phyloP scores from a whole-genome alignment of 2,888 invertebrate species.

The Limnephilus rhombicus region DNA sequence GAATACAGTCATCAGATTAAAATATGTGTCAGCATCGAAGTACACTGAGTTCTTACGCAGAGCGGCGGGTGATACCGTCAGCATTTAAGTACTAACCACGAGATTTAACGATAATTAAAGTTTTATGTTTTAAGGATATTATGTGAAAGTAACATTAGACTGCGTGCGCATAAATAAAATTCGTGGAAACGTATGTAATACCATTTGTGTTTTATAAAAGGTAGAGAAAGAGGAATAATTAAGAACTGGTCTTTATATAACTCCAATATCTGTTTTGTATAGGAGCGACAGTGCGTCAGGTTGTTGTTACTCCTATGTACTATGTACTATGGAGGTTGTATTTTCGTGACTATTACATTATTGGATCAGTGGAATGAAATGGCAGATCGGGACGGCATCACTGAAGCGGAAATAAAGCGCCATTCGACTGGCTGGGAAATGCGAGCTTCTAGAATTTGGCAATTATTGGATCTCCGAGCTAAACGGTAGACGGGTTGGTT shows the following conservation, averaged over 20 bases:
- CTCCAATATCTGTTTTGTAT: neutral
- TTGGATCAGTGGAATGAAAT: neutral
- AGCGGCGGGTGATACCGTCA: neutral
- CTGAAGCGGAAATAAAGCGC: neutral
- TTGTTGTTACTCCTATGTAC: neutral
- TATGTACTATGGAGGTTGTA: neutral
- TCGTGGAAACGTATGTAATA: neutral
- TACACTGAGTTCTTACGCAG: neutral
- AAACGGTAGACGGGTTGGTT: neutral
- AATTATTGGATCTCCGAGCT: neutral
- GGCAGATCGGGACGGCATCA: neutral
- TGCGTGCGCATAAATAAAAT: neutral
- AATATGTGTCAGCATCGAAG: neutral
- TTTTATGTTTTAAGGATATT: neutral
- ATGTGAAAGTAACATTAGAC: neutral
- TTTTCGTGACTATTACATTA: neutral
- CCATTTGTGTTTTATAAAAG: neutral
- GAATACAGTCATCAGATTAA: neutral
- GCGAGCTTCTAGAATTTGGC: neutral
- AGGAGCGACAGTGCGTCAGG: neutral
- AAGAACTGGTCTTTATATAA: neutral
- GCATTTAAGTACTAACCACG: neutral
- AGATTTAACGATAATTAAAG: neutral
- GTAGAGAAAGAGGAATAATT: neutral
- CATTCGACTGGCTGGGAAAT: neutral